A percentile compares a stretch with the other conserved stretches of the same genome.
Conservation (phyloP, 2,888 invertebrate genomes). For the Cosmia pyralina region DNA sequence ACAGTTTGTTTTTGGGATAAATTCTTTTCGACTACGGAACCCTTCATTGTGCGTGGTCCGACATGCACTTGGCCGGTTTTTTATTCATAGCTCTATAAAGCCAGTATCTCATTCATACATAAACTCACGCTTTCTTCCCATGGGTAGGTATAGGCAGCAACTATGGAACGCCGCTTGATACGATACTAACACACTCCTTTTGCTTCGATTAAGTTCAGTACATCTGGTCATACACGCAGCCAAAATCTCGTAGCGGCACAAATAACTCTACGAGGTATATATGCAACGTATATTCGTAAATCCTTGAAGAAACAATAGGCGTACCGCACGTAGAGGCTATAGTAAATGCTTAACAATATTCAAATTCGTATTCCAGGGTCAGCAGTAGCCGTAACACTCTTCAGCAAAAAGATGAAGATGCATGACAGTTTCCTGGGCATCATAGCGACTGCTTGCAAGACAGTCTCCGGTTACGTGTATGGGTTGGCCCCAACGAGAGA, state of each 20-base stretch:
- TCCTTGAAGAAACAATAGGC: background rate
- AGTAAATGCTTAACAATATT: background rate
- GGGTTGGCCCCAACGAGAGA: slow-evolving; percentile 82
- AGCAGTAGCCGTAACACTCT: slow-evolving; percentile 82
- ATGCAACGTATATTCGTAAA: background rate
- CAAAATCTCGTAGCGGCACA: too few relatives aligned
- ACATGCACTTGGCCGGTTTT: too few relatives aligned
- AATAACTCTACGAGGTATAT: background rate
- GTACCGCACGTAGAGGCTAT: background rate
- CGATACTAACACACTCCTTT: too few relatives aligned
- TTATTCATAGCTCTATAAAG: background rate
- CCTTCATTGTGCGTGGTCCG: too few relatives aligned
- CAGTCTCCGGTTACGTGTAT: slow-evolving; percentile 80
- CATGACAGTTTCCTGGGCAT: slow-evolving; percentile 86
- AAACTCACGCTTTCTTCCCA: too few relatives aligned
- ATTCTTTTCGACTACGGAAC: too few relatives aligned
- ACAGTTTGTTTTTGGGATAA: too few relatives aligned
- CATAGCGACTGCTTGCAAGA: slow-evolving; percentile 86
- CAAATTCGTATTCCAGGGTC: slow-evolving; percentile 78
- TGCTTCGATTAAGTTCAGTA: too few relatives aligned
- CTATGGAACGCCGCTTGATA: too few relatives aligned
- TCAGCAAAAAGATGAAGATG: slow-evolving; percentile 84
- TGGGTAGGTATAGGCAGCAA: too few relatives aligned
- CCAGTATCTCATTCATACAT: background rate
- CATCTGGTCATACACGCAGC: too few relatives aligned